Conservation (phyloP, 2,797 vertebrate species). For the Petrocephalus sullivani region DNA sequence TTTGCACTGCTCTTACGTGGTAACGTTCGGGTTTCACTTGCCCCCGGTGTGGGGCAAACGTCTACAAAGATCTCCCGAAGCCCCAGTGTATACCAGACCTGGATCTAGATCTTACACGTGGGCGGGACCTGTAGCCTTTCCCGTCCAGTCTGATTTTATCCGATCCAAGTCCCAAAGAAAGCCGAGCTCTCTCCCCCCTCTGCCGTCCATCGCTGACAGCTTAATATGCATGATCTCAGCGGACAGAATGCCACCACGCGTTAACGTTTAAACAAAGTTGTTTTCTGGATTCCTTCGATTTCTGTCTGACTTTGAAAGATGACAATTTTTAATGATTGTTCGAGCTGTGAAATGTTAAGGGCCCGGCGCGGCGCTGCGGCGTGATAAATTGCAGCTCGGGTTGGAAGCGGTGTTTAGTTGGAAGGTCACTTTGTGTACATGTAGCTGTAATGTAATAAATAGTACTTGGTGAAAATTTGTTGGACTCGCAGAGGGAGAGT, state of each 20-base stretch:
- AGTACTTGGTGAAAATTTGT: constrained; percentile 11
- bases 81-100: not conserved
- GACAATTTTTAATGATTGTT: not conserved
- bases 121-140: not conserved
- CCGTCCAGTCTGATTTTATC: not conserved
- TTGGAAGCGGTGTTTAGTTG: not conserved
- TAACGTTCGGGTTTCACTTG: not conserved
- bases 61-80: not conserved
- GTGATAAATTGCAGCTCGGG: not conserved
- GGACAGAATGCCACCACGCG: not conserved
- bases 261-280: not conserved
- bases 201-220: not conserved
- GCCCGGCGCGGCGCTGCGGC: not conserved
- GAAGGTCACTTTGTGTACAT: constrained; percentile 17
- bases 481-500: not conserved
- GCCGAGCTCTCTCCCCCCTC: not conserved
- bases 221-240: constrained; percentile 3
- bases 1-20: not conserved
- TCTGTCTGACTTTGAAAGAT: not conserved
- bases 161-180: not conserved
- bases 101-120: not conserved
- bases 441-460: constrained; percentile 20
- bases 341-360: not conserved
- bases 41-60: constrained; percentile 15
- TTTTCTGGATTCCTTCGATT: not conserved